phyloP scores from a whole-genome alignment of 2,888 invertebrate genomes.

The Athripsodes cinereus region DNA sequence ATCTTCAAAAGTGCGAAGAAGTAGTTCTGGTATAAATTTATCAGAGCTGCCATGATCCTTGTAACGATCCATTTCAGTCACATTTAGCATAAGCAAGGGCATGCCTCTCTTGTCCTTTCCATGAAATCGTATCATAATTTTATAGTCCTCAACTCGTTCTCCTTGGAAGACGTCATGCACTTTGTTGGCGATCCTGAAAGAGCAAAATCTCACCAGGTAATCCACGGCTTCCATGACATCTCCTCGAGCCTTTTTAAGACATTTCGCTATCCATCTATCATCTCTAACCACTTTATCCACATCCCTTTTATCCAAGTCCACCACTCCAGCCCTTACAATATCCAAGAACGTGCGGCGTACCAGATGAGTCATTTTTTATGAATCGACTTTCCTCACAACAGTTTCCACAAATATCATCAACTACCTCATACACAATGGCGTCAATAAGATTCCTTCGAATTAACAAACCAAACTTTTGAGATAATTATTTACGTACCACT shows the following conservation, averaged over 20 bases:
- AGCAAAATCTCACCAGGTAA: neutral
- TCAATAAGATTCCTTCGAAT: too few species aligned
- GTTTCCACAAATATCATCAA: too few species aligned
- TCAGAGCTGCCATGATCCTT: neutral
- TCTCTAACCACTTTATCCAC: neutral
- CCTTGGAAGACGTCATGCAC: neutral
- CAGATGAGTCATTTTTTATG: neutral
- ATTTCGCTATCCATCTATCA: neutral
- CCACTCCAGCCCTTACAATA: neutral
- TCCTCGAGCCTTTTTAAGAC: neutral
- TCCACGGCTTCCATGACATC: neutral
- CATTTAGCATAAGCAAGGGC: neutral
- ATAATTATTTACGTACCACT: too few species aligned
- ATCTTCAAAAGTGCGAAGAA: neutral
- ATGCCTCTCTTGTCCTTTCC: neutral
- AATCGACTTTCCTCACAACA: neutral
- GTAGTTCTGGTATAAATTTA: neutral
- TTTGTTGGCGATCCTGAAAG: neutral
- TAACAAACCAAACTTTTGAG: too few species aligned
- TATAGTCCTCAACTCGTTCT: neutral
- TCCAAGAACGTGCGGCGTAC: neutral
- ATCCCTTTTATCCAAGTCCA: neutral
- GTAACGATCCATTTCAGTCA: neutral
- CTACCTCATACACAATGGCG: too few species aligned
- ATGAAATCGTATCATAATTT: neutral